Evolutionary conservation across 2,888 invertebrate species (phyloP).

Genomic region (Fragum sueziense): DNA sequence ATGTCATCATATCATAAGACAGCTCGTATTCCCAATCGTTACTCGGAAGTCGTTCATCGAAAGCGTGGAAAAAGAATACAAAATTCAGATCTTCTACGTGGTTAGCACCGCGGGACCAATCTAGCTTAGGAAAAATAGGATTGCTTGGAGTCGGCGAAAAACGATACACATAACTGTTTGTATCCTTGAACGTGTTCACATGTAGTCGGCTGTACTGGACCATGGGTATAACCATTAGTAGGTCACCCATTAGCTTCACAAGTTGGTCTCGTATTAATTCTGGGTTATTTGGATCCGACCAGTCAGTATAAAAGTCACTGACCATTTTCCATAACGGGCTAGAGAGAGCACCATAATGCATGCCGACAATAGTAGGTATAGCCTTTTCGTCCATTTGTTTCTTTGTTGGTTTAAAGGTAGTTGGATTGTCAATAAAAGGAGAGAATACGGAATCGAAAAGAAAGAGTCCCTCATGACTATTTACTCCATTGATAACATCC

Average conservation of each 20-base stretch:
- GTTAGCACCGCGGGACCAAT: slow-evolving; percentile 72
- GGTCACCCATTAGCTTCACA: slow-evolving; percentile 4
- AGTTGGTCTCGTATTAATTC: neutral
- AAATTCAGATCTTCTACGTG: slow-evolving; percentile 77
- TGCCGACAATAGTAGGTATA: neutral
- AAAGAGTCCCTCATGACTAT: slow-evolving; percentile 11
- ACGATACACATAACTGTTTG: slow-evolving; percentile 1
- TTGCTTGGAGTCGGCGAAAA: neutral
- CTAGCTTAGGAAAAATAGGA: slow-evolving; percentile 51
- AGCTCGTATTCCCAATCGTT: slow-evolving; percentile 19
- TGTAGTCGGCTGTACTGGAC: slow-evolving; percentile 5
- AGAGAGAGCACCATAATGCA: neutral
- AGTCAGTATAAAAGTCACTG: slow-evolving; percentile 2
- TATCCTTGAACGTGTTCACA: neutral
- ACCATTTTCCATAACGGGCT: neutral
- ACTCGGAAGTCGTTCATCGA: neutral
- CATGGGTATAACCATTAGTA: neutral
- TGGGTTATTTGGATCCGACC: slow-evolving; percentile 10
- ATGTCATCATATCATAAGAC: slow-evolving; percentile 8
- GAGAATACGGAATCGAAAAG: neutral
- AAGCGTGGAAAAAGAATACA: slow-evolving; percentile 68
- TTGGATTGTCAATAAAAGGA: neutral
- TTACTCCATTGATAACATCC: slow-evolving; percentile 11
- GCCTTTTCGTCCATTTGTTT: slow-evolving; percentile 4
- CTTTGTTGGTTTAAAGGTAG: slow-evolving; percentile 10